These are phyloP conservation scores for Aphodius sticticus DNA, from an alignment of 2,888 invertebrate species.

Conservation along the genomic window DNA sequence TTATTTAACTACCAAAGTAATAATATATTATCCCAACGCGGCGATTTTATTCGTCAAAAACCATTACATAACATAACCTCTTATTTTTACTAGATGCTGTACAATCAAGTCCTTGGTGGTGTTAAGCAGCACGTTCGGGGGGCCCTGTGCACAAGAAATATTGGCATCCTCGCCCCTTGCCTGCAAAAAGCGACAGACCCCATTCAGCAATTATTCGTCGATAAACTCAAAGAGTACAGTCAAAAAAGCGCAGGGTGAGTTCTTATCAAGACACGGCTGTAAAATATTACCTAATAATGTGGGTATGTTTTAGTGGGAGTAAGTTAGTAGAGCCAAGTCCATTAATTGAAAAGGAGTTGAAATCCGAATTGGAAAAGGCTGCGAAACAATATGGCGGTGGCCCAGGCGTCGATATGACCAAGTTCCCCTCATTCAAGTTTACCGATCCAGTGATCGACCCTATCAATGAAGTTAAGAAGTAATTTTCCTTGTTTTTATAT, in stretches of 20 bases:
- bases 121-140: slow-evolving; percentile 50
- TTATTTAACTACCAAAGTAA: slow-evolving; percentile 12
- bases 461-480: slow-evolving; percentile 62
- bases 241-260: slow-evolving; percentile 83
- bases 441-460: slow-evolving; percentile 75
- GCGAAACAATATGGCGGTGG: slow-evolving; percentile 44
- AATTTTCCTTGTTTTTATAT: slow-evolving; percentile 34
- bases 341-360: slow-evolving; percentile 76
- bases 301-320: slow-evolving; percentile 75
- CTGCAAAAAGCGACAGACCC: slow-evolving; percentile 82
- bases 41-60: not conserved
- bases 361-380: slow-evolving; percentile 73
- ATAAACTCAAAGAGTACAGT: slow-evolving; percentile 91
- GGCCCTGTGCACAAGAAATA: slow-evolving; percentile 69
- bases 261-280: slow-evolving; percentile 66
- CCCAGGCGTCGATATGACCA: slow-evolving; percentile 74
- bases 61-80: slow-evolving; percentile 41
- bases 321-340: slow-evolving; percentile 85
- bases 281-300: slow-evolving; percentile 68
- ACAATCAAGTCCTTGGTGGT: slow-evolving; percentile 52
- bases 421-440: slow-evolving; percentile 89
- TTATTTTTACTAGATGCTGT: slow-evolving; percentile 54
- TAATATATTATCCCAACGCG: not conserved
- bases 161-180: slow-evolving; percentile 75
- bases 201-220: slow-evolving; percentile 91